A percentile compares a stretch with the other conserved stretches of the same genome.
Conservation (phyloP, 2,797 vertebrate genomes). For the Micropoecilia bifurca region DNA sequence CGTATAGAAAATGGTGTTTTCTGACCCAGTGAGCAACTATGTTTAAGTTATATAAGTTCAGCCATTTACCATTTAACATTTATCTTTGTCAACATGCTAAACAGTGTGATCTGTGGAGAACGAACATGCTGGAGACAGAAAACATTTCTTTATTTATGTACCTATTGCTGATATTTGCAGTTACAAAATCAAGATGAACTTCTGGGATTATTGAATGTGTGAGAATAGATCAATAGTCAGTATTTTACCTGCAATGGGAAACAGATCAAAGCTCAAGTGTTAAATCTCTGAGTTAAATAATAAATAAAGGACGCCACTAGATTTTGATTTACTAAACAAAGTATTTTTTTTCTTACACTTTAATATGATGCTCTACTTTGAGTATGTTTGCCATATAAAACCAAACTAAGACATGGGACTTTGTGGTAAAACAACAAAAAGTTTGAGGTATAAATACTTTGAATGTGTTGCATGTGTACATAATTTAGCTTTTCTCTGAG, state of each 20-base stretch:
- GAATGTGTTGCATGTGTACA: not conserved
- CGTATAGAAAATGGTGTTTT: not conserved
- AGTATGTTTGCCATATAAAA: not conserved
- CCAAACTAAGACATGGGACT: not conserved
- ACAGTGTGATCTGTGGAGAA: not conserved
- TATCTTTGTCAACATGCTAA: not conserved
- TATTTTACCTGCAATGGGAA: not conserved
- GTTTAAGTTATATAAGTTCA: too few species aligned
- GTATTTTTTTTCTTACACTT: not conserved
- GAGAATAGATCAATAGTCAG: not conserved
- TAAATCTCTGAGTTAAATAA: not conserved
- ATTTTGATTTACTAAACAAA: not conserved
- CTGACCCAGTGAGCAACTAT: not conserved
- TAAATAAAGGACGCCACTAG: not conserved
- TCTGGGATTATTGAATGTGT: not conserved
- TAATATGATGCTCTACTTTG: not conserved
- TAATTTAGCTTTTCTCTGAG: not conserved
- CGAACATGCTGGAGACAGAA: not conserved
- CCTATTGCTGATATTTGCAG: not conserved
- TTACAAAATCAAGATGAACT: not conserved
- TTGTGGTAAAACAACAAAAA: not conserved
- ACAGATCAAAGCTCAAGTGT: not conserved
- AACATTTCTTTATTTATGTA: not conserved
- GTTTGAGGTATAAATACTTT: not conserved
- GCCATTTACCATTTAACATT: too few species aligned